A percentile compares a stretch with the other conserved stretches of the same genome.
Conservation (phyloP, 1,140 invertebrate species). For the Drosophila mojavensis region DNA sequence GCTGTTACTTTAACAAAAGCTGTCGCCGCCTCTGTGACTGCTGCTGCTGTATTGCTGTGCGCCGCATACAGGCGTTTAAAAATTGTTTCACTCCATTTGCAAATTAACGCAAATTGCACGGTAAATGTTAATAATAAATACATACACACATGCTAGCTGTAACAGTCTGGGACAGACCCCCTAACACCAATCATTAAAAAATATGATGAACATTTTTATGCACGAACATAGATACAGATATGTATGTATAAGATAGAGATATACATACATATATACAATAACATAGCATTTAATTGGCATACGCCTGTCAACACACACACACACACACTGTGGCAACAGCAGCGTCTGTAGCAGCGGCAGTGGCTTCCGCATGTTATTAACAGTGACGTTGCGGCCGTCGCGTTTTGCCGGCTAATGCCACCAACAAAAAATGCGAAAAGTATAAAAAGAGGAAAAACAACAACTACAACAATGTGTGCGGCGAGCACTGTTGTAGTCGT, state of each 20-base stretch:
- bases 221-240: too few relatives aligned
- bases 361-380: constrained; percentile 58
- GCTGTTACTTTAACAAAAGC: constrained; percentile 12
- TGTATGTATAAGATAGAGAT: neutral
- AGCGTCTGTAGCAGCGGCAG: constrained; percentile 3
- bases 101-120: constrained; percentile 40
- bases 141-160: neutral
- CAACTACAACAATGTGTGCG: constrained; percentile 7
- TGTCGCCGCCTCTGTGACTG: neutral
- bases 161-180: neutral
- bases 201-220: constrained; percentile 25
- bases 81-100: constrained; percentile 51
- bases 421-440: constrained; percentile 9
- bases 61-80: constrained; percentile 50
- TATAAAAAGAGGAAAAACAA: constrained; percentile 4
- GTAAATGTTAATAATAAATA: constrained; percentile 34
- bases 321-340: constrained; percentile 20
- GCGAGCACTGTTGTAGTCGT: constrained; percentile 42
- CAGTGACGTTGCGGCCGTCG: constrained; percentile 49
- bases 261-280: constrained; percentile 16
- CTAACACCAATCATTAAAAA: constrained; percentile 23
- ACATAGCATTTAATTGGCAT: constrained; percentile 56
- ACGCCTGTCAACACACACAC: constrained; percentile 19
- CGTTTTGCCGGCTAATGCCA: constrained; percentile 36
- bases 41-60: constrained; percentile 34